phyloP scores from a whole-genome alignment of 1,140 invertebrate species.

The Conopomorpha cramerella region DNA sequence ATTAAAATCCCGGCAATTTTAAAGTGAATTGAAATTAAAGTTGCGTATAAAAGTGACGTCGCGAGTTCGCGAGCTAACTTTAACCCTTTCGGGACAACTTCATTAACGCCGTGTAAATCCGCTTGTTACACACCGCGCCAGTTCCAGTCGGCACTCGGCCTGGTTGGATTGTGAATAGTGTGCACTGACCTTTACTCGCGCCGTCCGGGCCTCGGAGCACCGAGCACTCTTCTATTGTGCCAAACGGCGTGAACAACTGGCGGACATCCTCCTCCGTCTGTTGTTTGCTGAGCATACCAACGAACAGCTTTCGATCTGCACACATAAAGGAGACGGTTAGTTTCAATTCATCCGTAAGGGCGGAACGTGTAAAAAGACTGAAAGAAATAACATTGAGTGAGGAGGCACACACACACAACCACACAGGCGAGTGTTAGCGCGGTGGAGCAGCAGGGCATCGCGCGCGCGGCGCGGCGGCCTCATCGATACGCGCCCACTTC shows the following conservation, averaged over 20 bases:
- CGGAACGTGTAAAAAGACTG: too few species aligned
- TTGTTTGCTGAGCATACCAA: constrained; percentile 99
- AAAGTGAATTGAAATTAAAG: constrained; percentile 24
- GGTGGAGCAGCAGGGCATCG: neutral
- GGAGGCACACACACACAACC: too few species aligned
- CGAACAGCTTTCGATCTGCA: constrained; percentile 97
- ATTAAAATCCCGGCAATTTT: constrained; percentile 41
- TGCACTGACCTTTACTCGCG: constrained; percentile 87
- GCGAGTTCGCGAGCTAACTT: too few species aligned
- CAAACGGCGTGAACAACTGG: constrained; percentile 94
- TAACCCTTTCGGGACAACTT: too few species aligned
- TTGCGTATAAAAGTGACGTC: constrained; percentile 26
- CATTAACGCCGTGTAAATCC: too few species aligned
- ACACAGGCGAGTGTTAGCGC: neutral
- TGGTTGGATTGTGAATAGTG: neutral
- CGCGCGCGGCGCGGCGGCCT: neutral
- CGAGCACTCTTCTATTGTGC: constrained; percentile 98
- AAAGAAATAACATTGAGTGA: too few species aligned
- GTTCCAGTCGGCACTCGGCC: neutral
- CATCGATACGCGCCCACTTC: neutral
- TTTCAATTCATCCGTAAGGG: too few species aligned
- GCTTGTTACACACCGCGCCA: neutral
- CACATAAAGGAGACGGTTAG: constrained; percentile 21
- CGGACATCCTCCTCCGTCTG: constrained; percentile 98
- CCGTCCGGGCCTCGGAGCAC: constrained; percentile 96